Percentiles rank a stretch among this genome's conserved stretches.
phyloP scores from a whole-genome alignment of 1,140 invertebrate species.

The Bathynomus jamesi region DNA sequence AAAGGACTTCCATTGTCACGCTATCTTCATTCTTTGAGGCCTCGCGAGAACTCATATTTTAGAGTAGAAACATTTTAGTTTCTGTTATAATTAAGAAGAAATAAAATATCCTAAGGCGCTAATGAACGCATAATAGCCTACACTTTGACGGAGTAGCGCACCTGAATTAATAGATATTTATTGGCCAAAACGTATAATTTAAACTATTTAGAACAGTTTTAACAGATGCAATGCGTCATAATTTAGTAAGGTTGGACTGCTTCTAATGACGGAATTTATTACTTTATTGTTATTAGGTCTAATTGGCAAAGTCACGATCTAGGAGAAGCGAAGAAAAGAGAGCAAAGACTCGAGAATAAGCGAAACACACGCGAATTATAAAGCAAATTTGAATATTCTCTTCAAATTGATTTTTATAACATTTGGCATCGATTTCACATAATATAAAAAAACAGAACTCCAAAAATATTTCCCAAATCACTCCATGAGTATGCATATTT shows the following conservation, averaged over 20 bases:
- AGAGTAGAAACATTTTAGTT: too few relatives aligned
- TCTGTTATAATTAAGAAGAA: not conserved
- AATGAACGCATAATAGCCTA: not conserved
- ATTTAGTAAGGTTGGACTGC: not conserved
- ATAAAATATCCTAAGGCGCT: not conserved
- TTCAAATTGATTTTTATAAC: too few relatives aligned
- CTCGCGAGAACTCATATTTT: too few relatives aligned
- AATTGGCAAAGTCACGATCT: not conserved
- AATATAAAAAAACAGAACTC: too few relatives aligned
- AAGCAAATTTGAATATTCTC: too few relatives aligned
- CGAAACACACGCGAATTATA: too few relatives aligned
- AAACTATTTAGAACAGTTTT: not conserved
- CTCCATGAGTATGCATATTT: too few relatives aligned
- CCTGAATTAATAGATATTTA: slow-evolving; percentile 1
- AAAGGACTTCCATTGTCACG: too few relatives aligned
- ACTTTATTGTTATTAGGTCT: not conserved
- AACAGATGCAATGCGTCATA: not conserved
- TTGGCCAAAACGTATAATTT: not conserved
- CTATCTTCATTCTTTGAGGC: too few relatives aligned
- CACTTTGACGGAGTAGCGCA: not conserved
- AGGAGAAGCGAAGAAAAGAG: not conserved
- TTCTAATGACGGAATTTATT: slow-evolving; percentile 1
- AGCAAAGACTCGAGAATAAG: not conserved
- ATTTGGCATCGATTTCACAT: too few relatives aligned
- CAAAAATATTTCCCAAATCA: too few relatives aligned